phyloP scores from a whole-genome alignment of 2,888 invertebrate species.

The Linnaemya tessellans region DNA sequence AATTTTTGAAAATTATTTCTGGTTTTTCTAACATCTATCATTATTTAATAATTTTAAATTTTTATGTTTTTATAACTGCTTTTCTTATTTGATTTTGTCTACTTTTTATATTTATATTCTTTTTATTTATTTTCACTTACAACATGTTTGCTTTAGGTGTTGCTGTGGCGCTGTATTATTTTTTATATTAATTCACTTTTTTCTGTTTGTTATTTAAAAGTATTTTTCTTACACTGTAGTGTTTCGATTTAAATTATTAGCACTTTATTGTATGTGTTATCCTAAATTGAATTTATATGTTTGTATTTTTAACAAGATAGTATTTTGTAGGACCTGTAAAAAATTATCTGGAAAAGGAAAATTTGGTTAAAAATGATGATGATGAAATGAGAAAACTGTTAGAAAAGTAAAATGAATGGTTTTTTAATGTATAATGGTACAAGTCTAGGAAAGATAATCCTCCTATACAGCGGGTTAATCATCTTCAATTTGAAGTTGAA shows the following conservation, averaged over 20 bases:
- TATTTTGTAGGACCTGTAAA: constrained; percentile 76
- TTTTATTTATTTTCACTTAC: constrained; percentile 62
- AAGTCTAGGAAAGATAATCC: not conserved
- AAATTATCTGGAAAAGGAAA: constrained; percentile 78
- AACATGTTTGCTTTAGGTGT: constrained; percentile 34
- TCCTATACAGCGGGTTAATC: not conserved
- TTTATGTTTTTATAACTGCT: constrained; percentile 60
- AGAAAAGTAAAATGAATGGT: constrained; percentile 20
- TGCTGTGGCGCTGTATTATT: constrained; percentile 29
- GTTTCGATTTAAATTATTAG: constrained; percentile 45
- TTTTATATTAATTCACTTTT: constrained; percentile 45
- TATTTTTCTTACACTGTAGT: constrained; percentile 3
- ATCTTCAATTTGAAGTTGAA: not conserved
- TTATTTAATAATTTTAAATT: constrained; percentile 76
- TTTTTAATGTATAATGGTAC: constrained; percentile 30
- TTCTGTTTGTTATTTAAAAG: constrained; percentile 41
- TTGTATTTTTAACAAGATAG: constrained; percentile 53
- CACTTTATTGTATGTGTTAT: constrained; percentile 43
- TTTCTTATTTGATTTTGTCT: constrained; percentile 55
- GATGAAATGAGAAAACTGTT: constrained; percentile 59
- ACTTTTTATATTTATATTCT: constrained; percentile 35
- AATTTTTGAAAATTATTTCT: constrained; percentile 80
- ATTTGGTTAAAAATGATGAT: constrained; percentile 68
- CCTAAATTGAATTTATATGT: constrained; percentile 49
- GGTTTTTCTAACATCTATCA: constrained; percentile 81